Conservation (phyloP, 2,888 invertebrate genomes). For the Lithophane ornitopus region DNA sequence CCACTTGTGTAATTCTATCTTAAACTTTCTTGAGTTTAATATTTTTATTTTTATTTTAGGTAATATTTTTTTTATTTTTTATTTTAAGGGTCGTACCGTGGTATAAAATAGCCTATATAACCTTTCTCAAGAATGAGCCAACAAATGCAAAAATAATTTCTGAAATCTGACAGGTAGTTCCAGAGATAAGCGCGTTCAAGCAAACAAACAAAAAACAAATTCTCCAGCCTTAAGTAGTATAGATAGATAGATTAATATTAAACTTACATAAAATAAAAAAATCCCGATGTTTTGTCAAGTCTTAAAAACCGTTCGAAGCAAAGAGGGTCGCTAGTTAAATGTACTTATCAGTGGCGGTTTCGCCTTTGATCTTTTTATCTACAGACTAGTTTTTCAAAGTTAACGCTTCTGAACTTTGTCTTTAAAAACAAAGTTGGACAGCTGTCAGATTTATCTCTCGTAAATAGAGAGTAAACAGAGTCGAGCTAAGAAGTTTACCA, state of each 20-base stretch:
- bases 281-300: not conserved
- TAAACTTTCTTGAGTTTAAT: no score
- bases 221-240: no score
- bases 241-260: not conserved
- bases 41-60: no score
- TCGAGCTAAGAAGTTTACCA: not conserved
- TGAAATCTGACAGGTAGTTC: no score
- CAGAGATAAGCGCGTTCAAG: no score
- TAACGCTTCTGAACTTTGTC: not conserved
- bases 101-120: no score
- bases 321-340: not conserved
- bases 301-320: not conserved
- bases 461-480: not conserved
- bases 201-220: no score
- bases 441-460: slow-evolving; percentile 26
- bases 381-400: not conserved
- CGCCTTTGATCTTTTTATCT: not conserved
- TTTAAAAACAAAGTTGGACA: slow-evolving; percentile 9
- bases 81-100: no score
- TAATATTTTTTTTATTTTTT: no score
- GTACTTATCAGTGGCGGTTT: not conserved
- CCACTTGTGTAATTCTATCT: no score
- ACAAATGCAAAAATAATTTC: no score
- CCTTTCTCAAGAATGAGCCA: no score
- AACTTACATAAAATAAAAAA: not conserved